Base-by-base conservation (phyloP, 2,113 vertebrate species). In the Mionectes macconnelli region DNA sequence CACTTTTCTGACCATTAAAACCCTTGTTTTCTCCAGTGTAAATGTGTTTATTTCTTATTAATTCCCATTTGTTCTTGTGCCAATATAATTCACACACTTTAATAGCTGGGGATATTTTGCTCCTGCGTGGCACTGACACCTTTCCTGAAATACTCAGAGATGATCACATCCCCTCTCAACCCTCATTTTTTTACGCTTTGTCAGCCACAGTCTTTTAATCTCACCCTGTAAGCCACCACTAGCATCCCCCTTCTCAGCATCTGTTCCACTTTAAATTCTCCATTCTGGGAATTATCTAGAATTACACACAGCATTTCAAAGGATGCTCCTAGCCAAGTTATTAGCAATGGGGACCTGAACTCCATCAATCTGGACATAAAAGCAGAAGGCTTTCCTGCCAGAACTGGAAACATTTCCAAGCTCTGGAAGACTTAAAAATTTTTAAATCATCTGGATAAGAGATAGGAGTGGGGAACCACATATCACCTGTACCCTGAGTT, bases 151-250 rank as follows among this genome's bases (percentile, higher is more conserved):
- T 35, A 74, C 64, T 91, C 42, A 33, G n/a, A 87, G n/a, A 45
- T 47, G 20, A 87, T 84, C 52, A 68, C 10, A 45, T 79, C 10
- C 25, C 81, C 53, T 78, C 49, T 93, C 49, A 55, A 56, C 49
- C 69, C 49, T 94, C 74, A 64, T 76, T 94, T 95, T 69, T 22
- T 60, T 76, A 86, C 0, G 2, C 8, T 55, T 5, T 67, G 50
- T 93, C 74, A 89, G 87, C 49, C 89, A 60, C 82, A 89, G 22
- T 69, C 74, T 93, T 92, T 93, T 87, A 93, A 96, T 95, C 57
- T 94, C 52, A 40, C 2, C 2, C 44, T 64, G 12, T 64, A 94
- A 84, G 87, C 27, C 53, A 69, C 55, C 52, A 56, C 39, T 37
- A 87, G 19, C 53, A 35, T 69, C 22, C 37, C 53, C 25, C 12